Evolutionary conservation across 2,113 vertebrate genomes (phyloP), one percentile per base, ranked within the genome.

Genomic region (Oncorhynchus tshawytscha): DNA sequence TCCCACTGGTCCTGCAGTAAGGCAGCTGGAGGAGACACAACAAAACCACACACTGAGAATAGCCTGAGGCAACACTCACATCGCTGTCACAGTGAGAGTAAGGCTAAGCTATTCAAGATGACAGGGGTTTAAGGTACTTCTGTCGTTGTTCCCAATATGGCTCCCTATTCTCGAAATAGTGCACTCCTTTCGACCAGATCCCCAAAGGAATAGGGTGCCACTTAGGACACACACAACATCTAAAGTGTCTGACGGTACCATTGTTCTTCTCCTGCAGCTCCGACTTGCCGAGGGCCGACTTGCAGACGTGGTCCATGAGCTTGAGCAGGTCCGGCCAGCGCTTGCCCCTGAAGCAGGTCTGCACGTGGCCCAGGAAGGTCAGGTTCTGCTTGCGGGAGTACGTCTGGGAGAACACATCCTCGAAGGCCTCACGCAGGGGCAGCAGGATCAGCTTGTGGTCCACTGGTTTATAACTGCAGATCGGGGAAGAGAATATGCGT

Each of bases 331-430:
- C 95, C 22, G 94, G 95, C 98, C 97, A 99, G 71, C 96, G 96
- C 62, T 97, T 99, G 67, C 96, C 95, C 74, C 95, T 93, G 72
- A 97, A 98, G 91, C 97, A 99, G 62, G 96, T 98, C 91, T 98
- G 96, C 81, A 99, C 95, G 5, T 99, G 98, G 12, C 98, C 97
- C 87, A 99, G 88, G 80, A 99, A 99, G 0, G 95, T 97, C 65
- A 95, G 93, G 85, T 99, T 99, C 88, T 99, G 98, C 86, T 96
- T 98, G 79, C 94, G 95, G 0, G 98, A 99, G 92, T 98, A 99
- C 0, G 97, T 98, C 90, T 97, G 96, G 29, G 93, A 94, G 89
- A 99, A 99, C 24, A 99, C 93, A 45, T 98, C 97, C 80, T 99
- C 98, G 79, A 99, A 99, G 22, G 94, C 93, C 75, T 99, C 97